phyloP scores from a whole-genome alignment of 2,113 vertebrate genomes.

The Poecile atricapillus region DNA sequence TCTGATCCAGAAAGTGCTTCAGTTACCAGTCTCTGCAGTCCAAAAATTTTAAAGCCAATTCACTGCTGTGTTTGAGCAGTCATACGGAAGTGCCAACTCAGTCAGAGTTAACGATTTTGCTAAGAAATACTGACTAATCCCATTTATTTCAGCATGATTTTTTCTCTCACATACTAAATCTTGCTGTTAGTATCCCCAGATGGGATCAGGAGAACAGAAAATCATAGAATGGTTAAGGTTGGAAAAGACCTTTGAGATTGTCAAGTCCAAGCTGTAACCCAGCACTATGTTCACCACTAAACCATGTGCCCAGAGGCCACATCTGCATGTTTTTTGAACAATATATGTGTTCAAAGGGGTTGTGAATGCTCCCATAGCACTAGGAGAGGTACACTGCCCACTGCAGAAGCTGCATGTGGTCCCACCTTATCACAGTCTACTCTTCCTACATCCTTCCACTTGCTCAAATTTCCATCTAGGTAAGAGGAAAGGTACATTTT shows the following conservation, averaged over 20 bases:
- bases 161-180: constrained; percentile 1
- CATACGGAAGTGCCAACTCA: neutral
- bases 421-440: neutral
- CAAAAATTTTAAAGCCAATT: neutral
- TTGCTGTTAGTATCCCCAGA: neutral
- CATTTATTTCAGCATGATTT: constrained; percentile 20
- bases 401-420: neutral
- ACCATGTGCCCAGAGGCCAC: neutral
- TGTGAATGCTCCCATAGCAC: neutral
- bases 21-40: neutral
- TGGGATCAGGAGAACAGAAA: neutral
- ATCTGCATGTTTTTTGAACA: neutral
- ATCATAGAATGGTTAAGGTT: neutral
- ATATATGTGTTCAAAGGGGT: neutral
- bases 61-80: constrained; percentile 11
- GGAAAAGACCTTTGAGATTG: neutral
- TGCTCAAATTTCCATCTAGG: neutral
- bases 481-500: neutral
- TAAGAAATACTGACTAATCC: constrained; percentile 14
- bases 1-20: neutral
- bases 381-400: neutral
- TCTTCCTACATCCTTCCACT: neutral
- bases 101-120: neutral
- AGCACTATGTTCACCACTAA: neutral
- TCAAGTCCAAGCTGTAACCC: neutral